A percentile compares a stretch with the other conserved stretches of the same genome.
Conservation (phyloP, 2,888 invertebrate species). For the Urechis unicinctus region DNA sequence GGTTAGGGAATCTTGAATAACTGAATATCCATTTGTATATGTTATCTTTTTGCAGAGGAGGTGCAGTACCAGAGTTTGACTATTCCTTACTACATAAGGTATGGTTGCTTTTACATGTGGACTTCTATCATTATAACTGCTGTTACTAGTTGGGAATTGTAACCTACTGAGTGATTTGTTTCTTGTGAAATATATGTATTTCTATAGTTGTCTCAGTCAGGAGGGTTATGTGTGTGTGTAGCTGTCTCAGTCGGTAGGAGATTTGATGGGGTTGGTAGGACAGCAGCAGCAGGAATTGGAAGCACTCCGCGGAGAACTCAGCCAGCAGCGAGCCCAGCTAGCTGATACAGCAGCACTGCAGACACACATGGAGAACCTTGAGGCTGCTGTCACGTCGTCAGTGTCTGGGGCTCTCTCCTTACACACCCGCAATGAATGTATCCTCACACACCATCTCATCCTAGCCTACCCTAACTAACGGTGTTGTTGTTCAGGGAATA, state of each 20-base stretch:
- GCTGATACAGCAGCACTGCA: constrained; percentile 16
- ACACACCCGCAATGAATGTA: constrained; percentile 35
- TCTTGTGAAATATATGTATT: neutral
- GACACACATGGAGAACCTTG: constrained; percentile 37
- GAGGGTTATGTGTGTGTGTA: constrained; percentile 8
- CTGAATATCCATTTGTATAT: no score
- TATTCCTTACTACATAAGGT: no score
- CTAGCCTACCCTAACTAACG: neutral
- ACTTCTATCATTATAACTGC: no score
- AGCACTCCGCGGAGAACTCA: constrained; percentile 33
- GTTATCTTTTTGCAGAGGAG: no score
- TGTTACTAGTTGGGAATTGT: no score
- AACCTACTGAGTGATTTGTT: no score
- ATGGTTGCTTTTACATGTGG: no score
- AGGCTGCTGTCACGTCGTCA: constrained; percentile 32
- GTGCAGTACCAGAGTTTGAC: no score
- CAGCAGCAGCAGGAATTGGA: constrained; percentile 38
- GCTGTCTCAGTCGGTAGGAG: constrained; percentile 29
- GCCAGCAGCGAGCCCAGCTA: neutral
- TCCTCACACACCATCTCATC: no score
- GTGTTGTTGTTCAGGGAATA: neutral
- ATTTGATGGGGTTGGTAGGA: constrained; percentile 28
- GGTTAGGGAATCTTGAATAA: no score
- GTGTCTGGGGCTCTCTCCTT: constrained; percentile 37
- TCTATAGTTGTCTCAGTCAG: neutral